These are phyloP conservation scores for Drosophila ogumai DNA, from an alignment of 1,140 invertebrate species.

Conservation along the genomic window DNA sequence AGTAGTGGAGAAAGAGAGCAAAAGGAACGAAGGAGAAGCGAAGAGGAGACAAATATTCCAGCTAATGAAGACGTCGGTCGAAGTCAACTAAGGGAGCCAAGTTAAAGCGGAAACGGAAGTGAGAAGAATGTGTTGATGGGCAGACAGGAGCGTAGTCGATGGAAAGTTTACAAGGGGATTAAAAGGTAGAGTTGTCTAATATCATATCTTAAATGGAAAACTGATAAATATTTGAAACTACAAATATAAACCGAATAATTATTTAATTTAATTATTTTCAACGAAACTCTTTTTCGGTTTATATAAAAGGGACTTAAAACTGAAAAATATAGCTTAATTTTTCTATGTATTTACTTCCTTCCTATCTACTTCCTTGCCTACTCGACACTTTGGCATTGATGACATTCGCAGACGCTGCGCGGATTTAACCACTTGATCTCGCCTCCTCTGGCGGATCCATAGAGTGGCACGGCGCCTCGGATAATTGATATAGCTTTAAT, in stretches of 20 bases:
- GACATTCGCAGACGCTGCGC: constrained; percentile 59
- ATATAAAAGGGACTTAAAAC: no score
- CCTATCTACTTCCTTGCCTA: background rate
- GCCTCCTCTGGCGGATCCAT: constrained; percentile 28
- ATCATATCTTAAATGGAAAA: no score
- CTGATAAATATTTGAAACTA: no score
- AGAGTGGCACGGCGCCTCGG: constrained; percentile 12
- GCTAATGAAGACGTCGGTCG: constrained; percentile 72
- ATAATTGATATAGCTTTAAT: constrained; percentile 77
- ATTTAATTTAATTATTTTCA: no score
- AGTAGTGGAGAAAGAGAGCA: background rate
- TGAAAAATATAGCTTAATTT: background rate
- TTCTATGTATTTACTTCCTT: constrained; percentile 24
- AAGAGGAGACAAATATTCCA: constrained; percentile 48
- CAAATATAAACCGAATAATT: no score
- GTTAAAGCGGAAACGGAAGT: constrained; percentile 24
- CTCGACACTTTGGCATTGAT: constrained; percentile 61
- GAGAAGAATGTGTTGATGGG: constrained; percentile 28
- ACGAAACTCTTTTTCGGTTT: no score
- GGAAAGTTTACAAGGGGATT: background rate
- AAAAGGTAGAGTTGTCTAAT: background rate
- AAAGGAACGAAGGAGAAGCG: background rate
- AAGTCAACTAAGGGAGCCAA: constrained; percentile 24
- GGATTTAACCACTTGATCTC: constrained; percentile 62
- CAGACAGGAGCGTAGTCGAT: constrained; percentile 15